Evolutionary conservation across 2,888 invertebrate genomes (phyloP).

Genomic region (Leptodirus hochenwartii): DNA sequence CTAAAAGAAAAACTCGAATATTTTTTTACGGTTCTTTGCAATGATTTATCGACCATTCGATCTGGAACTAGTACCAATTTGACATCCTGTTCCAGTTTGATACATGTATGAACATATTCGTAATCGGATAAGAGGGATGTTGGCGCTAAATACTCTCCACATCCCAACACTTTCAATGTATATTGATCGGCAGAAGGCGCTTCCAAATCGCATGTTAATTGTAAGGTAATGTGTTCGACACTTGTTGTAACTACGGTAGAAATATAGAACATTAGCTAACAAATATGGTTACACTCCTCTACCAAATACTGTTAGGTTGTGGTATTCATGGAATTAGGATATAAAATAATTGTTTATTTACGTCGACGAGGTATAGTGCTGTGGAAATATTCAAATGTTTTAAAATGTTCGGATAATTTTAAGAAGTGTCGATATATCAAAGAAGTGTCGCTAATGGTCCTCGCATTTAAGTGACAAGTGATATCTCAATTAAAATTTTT

Average conservation of each 20-base stretch:
- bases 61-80: slow-evolving; percentile 47
- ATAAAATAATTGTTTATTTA: too few species aligned
- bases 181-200: slow-evolving; percentile 32
- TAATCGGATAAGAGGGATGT: slow-evolving; percentile 74
- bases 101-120: slow-evolving; percentile 84
- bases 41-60: slow-evolving; percentile 44
- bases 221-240: slow-evolving; percentile 70
- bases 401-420: too few species aligned
- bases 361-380: too few species aligned
- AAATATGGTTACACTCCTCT: slow-evolving; percentile 5
- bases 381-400: too few species aligned
- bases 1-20: slow-evolving; percentile 2
- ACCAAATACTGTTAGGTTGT: slow-evolving; percentile 1
- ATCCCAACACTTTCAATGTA: slow-evolving; percentile 62
- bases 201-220: slow-evolving; percentile 66
- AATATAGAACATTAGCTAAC: slow-evolving; percentile 19
- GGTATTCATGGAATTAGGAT: too few species aligned
- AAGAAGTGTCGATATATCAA: too few species aligned
- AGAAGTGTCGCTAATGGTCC: too few species aligned
- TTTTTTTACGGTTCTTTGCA: slow-evolving; percentile 53
- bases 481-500: too few species aligned
- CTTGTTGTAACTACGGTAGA: slow-evolving; percentile 73
- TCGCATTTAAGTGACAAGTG: too few species aligned
- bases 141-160: slow-evolving; percentile 74
- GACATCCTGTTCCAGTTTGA: slow-evolving; percentile 82